Percentiles rank a stretch among this genome's conserved stretches.
phyloP scores from a whole-genome alignment of 2,113 vertebrate genomes.

The Ptilonorhynchus violaceus region DNA sequence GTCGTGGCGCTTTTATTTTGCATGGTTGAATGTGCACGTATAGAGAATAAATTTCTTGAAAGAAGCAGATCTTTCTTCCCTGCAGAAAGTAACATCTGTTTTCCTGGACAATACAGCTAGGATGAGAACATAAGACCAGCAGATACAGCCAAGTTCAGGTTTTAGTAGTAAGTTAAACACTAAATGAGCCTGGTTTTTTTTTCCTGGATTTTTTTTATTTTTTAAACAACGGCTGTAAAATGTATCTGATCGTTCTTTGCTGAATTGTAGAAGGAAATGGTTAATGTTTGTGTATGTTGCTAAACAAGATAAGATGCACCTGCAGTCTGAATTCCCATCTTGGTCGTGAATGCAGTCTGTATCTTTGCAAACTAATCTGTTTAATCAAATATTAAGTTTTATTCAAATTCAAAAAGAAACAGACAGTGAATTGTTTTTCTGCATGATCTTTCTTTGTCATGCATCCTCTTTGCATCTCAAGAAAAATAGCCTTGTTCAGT shows the following conservation, averaged over 20 bases:
- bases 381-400: slow-evolving; percentile 90
- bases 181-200: neutral
- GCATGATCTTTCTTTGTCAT: slow-evolving; percentile 76
- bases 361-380: slow-evolving; percentile 83
- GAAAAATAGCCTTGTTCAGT: slow-evolving; percentile 82
- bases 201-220: neutral
- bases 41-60: slow-evolving; percentile 44
- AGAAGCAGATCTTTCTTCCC: slow-evolving; percentile 40
- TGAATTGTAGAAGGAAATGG: slow-evolving; percentile 43
- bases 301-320: slow-evolving; percentile 68
- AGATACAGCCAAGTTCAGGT: slow-evolving; percentile 39
- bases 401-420: slow-evolving; percentile 85
- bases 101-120: slow-evolving; percentile 44
- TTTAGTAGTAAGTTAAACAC: slow-evolving; percentile 15
- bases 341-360: slow-evolving; percentile 57
- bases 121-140: slow-evolving; percentile 39
- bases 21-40: slow-evolving; percentile 2
- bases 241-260: neutral
- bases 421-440: slow-evolving; percentile 79
- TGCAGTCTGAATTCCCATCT: slow-evolving; percentile 64
- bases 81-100: slow-evolving; percentile 59
- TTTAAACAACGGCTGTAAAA: neutral
- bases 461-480: slow-evolving; percentile 87
- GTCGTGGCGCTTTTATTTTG: neutral
- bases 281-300: slow-evolving; percentile 38